These are phyloP conservation scores for Caenorhabditis drosophilae DNA, from an alignment of 2,888 invertebrate species.

Conservation along the genomic window DNA sequence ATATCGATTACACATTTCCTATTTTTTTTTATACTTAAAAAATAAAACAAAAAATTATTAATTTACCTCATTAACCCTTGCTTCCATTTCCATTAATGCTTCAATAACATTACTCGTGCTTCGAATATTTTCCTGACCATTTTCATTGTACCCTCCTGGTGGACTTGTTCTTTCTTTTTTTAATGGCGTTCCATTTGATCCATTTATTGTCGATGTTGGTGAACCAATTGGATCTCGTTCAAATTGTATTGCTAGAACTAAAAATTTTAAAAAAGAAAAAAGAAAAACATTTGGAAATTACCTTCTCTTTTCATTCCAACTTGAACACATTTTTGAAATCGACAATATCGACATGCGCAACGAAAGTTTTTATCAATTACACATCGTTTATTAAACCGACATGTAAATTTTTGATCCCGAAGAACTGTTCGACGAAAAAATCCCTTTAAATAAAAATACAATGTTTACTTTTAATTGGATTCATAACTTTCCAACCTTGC, in stretches of 20 bases:
- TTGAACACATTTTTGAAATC: slow-evolving; percentile 66
- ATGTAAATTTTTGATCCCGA: slow-evolving; percentile 68
- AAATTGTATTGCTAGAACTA: slow-evolving; percentile 65
- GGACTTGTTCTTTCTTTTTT: slow-evolving; percentile 53
- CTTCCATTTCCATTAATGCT: slow-evolving; percentile 65
- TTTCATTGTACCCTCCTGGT: slow-evolving; percentile 10
- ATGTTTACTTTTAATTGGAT: slow-evolving; percentile 1
- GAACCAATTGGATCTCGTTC: slow-evolving; percentile 67
- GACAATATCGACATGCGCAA: slow-evolving; percentile 67
- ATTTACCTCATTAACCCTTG: slow-evolving; percentile 50
- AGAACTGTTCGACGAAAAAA: slow-evolving; percentile 69
- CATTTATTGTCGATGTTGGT: slow-evolving; percentile 16
- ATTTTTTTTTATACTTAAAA: slow-evolving; percentile 1
- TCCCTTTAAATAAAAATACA: slow-evolving; percentile 51
- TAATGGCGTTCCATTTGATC: slow-evolving; percentile 39
- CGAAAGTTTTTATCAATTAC: slow-evolving; percentile 69
- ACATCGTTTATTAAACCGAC: slow-evolving; percentile 68
- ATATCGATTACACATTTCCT: slow-evolving; percentile 60
- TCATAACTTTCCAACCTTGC: slow-evolving; percentile 44
- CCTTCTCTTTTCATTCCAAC: slow-evolving; percentile 68
- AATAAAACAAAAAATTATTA: neutral
- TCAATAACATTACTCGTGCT: slow-evolving; percentile 51
- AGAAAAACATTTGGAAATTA: slow-evolving; percentile 9
- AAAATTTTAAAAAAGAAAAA: neutral
- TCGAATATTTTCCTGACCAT: slow-evolving; percentile 26